Base-by-base conservation (phyloP, 2,888 invertebrate genomes). In the Agrilus biguttatus region DNA sequence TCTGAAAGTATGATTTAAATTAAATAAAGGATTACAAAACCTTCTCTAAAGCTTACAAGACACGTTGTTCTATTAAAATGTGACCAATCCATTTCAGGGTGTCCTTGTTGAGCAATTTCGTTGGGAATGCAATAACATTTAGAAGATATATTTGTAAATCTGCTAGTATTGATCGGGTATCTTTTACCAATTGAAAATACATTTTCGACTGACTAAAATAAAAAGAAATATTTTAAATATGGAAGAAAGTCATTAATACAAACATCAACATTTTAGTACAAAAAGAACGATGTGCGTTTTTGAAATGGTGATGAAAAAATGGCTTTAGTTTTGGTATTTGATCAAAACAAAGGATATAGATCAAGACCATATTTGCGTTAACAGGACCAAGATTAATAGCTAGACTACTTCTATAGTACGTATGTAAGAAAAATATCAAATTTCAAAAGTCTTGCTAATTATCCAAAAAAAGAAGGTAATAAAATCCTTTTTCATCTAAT, bases 191-290 rank as follows among this genome's bases (percentile, higher is more conserved):
- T 92, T 37, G 83, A 78, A 53, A 87, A 69, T 40, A 95, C 87
- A 69, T 97, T 96, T 71, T 93, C 91, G 53, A 97, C 79, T 42
- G 97, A 95, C 85, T 88, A 58, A 23, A 66, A 37, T 23, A 17
- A n/a, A 36, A 43, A 6, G 4, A 21, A 21, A 21, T 21, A 21
- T 5, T 7, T 21, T 6, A 21, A 2, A 21, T 6, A 21, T 21
- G 21, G 7, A 21, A 21, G 3, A 17, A 17, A 17, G 17, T 17
- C 4, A 4, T 3, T 17, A 17, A 4, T 17, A 17, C 17, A n/a
- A n/a, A n/a, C n/a, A n/a, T n/a, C n/a, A n/a, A n/a, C n/a, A n/a
- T n/a, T n/a, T 17, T 17, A 17, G 17, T 17, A 17, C 17, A 33
- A 39, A 23, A 8, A 40, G 13, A 19, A 14, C 7, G 17, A 28